Conservation (phyloP, 2,888 invertebrate species). For the Crioceris asparagi region DNA sequence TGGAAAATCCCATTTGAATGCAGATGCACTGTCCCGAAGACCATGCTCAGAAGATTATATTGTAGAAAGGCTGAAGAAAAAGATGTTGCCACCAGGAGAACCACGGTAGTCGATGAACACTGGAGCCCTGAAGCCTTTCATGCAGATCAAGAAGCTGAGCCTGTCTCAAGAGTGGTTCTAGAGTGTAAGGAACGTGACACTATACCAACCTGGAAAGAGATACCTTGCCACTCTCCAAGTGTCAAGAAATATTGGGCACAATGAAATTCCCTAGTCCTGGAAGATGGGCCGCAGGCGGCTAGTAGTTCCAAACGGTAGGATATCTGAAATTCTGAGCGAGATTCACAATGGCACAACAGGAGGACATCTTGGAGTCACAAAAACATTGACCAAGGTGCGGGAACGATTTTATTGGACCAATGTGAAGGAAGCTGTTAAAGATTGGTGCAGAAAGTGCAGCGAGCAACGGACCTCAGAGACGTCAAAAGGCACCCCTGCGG, state of each 20-base stretch:
- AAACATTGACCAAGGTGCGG: no score
- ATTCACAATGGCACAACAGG: no score
- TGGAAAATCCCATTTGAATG: constrained; percentile 5
- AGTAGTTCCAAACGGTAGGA: no score
- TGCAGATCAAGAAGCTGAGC: background rate
- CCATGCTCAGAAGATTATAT: constrained; percentile 12
- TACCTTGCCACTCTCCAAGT: background rate
- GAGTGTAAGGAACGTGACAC: background rate
- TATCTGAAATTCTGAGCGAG: no score
- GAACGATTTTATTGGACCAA: no score
- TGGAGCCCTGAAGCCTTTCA: background rate
- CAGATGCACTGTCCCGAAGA: constrained; percentile 14
- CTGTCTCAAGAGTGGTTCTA: background rate
- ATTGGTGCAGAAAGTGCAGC: no score
- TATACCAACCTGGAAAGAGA: constrained; percentile 3
- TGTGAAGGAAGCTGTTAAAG: no score
- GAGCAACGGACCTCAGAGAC: no score
- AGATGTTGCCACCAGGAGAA: background rate
- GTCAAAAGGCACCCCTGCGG: no score
- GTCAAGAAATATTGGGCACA: constrained; percentile 3
- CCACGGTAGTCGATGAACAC: background rate
- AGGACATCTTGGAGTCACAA: no score
- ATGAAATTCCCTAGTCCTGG: constrained; percentile 2
- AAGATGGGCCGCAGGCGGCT: no score
- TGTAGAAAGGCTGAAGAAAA: background rate